Conservation (phyloP, 2,113 vertebrate genomes). For the Hyperopisus bebe region DNA sequence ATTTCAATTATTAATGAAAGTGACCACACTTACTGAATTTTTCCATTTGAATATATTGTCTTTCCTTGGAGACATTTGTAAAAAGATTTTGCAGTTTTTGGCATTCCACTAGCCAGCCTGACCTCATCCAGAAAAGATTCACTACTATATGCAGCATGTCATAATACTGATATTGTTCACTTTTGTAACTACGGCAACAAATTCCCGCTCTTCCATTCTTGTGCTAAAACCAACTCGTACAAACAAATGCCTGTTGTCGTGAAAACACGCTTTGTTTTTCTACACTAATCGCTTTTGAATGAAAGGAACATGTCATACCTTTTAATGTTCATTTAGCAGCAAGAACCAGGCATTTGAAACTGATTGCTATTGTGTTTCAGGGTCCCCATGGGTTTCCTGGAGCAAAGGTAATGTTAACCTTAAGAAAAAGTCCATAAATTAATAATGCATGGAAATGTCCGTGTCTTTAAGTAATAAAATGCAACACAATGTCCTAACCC, state of each 20-base stretch:
- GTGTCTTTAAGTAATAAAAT: background rate
- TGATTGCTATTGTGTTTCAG: slow-evolving; percentile 52
- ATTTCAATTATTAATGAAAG: background rate
- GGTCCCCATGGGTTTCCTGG: slow-evolving; percentile 94
- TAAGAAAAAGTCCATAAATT: background rate
- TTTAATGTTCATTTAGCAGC: background rate
- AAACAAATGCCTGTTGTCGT: background rate
- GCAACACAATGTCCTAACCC: background rate
- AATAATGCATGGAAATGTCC: background rate
- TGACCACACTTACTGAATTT: background rate
- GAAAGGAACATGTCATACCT: background rate
- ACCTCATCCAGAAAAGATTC: background rate
- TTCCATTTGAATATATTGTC: background rate
- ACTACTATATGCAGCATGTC: background rate
- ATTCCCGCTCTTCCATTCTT: background rate
- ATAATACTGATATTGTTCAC: background rate
- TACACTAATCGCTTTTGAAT: background rate
- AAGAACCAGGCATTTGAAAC: background rate
- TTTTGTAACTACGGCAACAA: background rate
- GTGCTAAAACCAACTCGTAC: background rate
- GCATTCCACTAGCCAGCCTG: background rate
- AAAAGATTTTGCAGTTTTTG: background rate
- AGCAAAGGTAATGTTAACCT: slow-evolving; percentile 72
- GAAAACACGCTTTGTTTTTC: background rate
- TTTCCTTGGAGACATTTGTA: background rate